Percentiles rank a stretch among this genome's conserved stretches.
These are phyloP conservation scores for Galeopsomyia nigrocyanea DNA, from an alignment of 2,888 invertebrate species.

Conservation along the genomic window DNA sequence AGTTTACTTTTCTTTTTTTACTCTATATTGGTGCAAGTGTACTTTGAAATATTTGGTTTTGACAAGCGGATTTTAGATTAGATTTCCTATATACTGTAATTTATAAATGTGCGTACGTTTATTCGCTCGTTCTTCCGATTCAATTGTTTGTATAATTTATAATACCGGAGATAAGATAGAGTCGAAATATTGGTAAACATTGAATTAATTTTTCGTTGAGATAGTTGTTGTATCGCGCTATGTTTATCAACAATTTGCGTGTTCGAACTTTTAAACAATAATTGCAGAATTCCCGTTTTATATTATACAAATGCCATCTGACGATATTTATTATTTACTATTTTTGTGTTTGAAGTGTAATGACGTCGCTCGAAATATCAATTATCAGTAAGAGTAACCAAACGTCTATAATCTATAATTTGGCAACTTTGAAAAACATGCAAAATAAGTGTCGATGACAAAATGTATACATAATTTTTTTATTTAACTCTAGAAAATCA, in stretches of 20 bases:
- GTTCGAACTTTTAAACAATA: conserved; percentile 40
- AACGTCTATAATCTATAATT: no score
- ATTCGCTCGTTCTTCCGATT: conserved; percentile 9
- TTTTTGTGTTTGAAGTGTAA: no score
- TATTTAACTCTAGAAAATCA: no score
- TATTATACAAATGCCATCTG: conserved; percentile 29
- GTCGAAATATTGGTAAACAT: conserved; percentile 45
- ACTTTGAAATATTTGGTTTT: neutral
- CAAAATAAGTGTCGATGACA: no score
- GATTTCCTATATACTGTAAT: no score
- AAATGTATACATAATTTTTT: no score
- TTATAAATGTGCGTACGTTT: conserved; percentile 1
- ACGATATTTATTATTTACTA: no score
- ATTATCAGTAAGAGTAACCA: no score
- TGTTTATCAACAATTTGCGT: conserved; percentile 32
- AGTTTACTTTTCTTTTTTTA: neutral
- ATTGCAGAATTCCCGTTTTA: no score
- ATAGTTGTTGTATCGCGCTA: conserved; percentile 28
- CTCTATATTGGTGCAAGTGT: neutral
- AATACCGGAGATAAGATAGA: conserved; percentile 38
- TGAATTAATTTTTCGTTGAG: conserved; percentile 36
- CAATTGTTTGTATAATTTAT: conserved; percentile 45
- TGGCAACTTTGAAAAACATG: no score
- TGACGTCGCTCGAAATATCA: no score
- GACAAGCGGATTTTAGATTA: no score